Evolutionary conservation across 2,113 vertebrate species (phyloP).

Genomic region (Climacteris rufus): DNA sequence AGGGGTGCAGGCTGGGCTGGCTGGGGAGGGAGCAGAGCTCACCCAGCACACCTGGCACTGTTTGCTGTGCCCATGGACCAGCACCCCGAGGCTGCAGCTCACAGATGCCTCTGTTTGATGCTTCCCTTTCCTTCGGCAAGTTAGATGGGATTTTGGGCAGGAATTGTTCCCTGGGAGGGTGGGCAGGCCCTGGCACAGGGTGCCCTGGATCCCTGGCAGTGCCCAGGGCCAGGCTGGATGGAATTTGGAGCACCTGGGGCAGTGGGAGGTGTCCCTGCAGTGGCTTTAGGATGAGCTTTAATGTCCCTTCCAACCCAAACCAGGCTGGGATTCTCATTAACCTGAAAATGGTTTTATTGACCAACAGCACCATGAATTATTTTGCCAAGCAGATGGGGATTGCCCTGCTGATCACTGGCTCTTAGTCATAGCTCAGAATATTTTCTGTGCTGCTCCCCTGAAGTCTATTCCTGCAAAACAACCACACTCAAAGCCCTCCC

Average conservation of each 20-base stretch:
- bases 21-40: not conserved
- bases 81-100: not conserved
- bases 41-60: not conserved
- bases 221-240: not conserved
- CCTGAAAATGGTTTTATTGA: not conserved
- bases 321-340: not conserved
- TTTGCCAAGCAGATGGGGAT: constrained; percentile 42
- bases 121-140: not conserved
- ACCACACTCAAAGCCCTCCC: not conserved
- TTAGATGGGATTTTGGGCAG: not conserved
- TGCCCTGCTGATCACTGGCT: constrained; percentile 23
- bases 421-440: constrained; percentile 50
- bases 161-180: not conserved
- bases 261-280: not conserved
- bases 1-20: not conserved
- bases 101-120: not conserved
- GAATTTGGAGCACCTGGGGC: not conserved
- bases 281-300: rapidly evolving
- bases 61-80: not conserved
- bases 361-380: not conserved
- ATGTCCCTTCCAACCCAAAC: rapidly evolving
- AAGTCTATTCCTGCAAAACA: constrained; percentile 4
- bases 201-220: not conserved
- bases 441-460: not conserved
- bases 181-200: not conserved